phyloP scores from a whole-genome alignment of 2,888 invertebrate genomes.

The Agrotis clavis region DNA sequence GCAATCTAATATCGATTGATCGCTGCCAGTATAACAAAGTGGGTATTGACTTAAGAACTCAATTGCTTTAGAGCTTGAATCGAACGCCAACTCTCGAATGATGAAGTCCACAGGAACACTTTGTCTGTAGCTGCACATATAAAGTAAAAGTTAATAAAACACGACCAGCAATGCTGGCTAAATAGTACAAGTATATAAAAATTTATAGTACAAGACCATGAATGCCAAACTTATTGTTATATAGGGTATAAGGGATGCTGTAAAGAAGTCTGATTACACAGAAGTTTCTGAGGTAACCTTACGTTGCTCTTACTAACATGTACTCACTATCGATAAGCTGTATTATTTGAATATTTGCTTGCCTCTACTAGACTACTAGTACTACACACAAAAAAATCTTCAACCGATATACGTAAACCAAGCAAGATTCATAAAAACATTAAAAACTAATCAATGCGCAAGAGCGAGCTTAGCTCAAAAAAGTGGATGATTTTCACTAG shows the following conservation, averaged over 20 bases:
- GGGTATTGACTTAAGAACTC: slow-evolving; percentile 97
- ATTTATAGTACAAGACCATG: slow-evolving; percentile 36
- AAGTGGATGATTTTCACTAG: no score
- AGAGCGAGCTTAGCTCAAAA: no score
- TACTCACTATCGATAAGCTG: background rate
- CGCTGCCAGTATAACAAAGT: slow-evolving; percentile 93
- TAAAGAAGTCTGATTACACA: background rate
- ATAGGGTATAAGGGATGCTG: slow-evolving; percentile 20
- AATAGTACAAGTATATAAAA: slow-evolving; percentile 52
- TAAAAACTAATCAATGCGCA: no score
- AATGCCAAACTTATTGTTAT: background rate
- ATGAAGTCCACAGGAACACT: slow-evolving; percentile 96
- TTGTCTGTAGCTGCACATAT: slow-evolving; percentile 97
- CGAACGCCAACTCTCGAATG: slow-evolving; percentile 97
- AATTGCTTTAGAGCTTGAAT: slow-evolving; percentile 95
- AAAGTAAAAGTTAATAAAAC: slow-evolving; percentile 84
- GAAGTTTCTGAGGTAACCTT: background rate
- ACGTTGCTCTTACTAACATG: background rate
- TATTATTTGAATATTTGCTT: no score
- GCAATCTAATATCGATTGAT: slow-evolving; percentile 96
- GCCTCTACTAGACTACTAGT: no score
- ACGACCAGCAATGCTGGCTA: slow-evolving; percentile 81
- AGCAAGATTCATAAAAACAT: no score
- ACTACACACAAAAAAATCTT: no score
- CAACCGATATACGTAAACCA: no score